Evolutionary conservation across 2,797 vertebrate species (phyloP).

Genomic region (Neosalanx taihuensis): DNA sequence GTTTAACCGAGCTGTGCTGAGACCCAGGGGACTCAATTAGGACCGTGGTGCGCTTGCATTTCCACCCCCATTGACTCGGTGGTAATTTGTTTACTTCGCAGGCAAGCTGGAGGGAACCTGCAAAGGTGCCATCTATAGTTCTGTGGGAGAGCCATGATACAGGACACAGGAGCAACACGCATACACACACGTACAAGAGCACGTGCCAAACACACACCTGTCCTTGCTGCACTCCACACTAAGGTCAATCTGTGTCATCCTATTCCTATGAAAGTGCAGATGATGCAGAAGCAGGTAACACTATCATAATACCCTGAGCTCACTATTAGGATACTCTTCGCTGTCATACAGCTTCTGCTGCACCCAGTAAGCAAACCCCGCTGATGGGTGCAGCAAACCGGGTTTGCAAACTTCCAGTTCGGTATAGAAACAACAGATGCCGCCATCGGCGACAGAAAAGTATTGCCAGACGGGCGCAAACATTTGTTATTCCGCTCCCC

Average conservation of each 20-base stretch:
- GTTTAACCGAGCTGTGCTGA: slow-evolving; percentile 41
- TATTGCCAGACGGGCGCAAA: slow-evolving; percentile 58
- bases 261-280: slow-evolving; percentile 27
- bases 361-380: slow-evolving; percentile 22
- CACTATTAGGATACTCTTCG: slow-evolving; percentile 39
- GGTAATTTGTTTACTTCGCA: slow-evolving; percentile 68
- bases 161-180: background rate
- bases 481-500: slow-evolving; percentile 56
- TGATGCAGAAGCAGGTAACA: slow-evolving; percentile 35
- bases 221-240: slow-evolving; percentile 5
- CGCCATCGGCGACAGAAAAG: slow-evolving; percentile 9
- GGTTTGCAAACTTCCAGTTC: slow-evolving; percentile 4
- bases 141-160: background rate
- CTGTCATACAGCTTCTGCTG: slow-evolving; percentile 23
- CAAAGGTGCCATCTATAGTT: background rate
- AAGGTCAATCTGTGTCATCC: slow-evolving; percentile 1
- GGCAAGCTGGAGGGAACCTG: slow-evolving; percentile 26
- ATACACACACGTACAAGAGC: slow-evolving; percentile 2
- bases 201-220: background rate
- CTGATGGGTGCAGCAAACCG: slow-evolving; percentile 11
- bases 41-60: slow-evolving; percentile 45
- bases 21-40: slow-evolving; percentile 67
- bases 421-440: slow-evolving; percentile 44
- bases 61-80: slow-evolving; percentile 52
- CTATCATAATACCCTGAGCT: slow-evolving; percentile 8